phyloP scores from a whole-genome alignment of 2,113 vertebrate genomes.

The Deroptyus accipitrinus region DNA sequence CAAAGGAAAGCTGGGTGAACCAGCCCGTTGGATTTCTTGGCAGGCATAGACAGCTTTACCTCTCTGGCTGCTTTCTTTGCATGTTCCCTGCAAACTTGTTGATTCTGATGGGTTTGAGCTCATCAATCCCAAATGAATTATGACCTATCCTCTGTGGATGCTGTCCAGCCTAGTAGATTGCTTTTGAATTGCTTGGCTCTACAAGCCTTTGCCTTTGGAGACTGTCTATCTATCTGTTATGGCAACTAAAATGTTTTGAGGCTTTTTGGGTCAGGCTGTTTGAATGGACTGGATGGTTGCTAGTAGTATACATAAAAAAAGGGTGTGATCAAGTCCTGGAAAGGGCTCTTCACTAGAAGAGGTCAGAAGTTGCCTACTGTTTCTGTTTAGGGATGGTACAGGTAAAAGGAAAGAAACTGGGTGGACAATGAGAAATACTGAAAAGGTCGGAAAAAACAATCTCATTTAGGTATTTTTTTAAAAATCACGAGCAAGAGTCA shows the following conservation, averaged over 20 bases:
- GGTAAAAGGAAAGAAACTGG: neutral
- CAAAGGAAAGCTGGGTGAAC: neutral
- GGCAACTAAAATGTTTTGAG: neutral
- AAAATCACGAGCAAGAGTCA: neutral
- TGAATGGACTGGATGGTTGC: neutral
- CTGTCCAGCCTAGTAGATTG: neutral
- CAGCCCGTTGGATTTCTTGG: neutral
- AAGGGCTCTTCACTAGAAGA: neutral
- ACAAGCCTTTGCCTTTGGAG: neutral
- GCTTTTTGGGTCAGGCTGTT: neutral
- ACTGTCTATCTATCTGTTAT: neutral
- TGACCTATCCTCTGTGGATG: rapidly evolving
- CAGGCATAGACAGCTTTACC: neutral
- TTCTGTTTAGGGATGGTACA: neutral
- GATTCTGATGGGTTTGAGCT: neutral
- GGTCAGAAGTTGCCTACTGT: neutral
- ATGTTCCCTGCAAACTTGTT: neutral
- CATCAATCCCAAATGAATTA: rapidly evolving
- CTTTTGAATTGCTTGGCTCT: neutral
- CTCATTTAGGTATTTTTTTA: neutral
- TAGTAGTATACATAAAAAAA: neutral
- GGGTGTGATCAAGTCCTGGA: neutral
- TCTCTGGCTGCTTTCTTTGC: neutral
- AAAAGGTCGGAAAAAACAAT: neutral
- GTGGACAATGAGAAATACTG: neutral